Evolutionary conservation across 92 coral and sea anemone genomes (phyloP).

Genomic region (Palythoa grandiflora): DNA sequence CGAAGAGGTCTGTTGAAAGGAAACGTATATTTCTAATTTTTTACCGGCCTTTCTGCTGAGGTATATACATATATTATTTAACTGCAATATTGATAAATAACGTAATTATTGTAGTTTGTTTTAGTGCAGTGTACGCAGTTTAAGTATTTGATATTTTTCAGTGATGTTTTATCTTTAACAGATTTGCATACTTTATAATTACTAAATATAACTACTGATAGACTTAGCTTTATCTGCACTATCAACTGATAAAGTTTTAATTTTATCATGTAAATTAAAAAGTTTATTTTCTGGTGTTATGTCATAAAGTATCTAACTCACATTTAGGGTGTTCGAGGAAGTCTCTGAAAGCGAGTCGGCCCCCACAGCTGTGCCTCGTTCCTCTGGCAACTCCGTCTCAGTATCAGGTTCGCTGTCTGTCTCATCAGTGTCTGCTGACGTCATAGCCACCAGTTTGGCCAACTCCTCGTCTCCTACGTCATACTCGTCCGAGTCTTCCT

Average conservation of each 20-base stretch:
- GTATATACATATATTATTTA: no score
- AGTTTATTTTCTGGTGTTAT: no score
- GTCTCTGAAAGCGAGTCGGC: slow-evolving; percentile 86
- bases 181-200: neutral
- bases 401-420: slow-evolving; percentile 85
- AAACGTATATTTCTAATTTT: no score
- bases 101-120: no score
- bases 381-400: slow-evolving; percentile 73
- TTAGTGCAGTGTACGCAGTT: neutral
- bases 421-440: slow-evolving; percentile 75
- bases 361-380: slow-evolving; percentile 84
- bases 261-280: no score
- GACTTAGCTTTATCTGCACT: no score
- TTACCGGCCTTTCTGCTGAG: no score
- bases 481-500: slow-evolving; percentile 92
- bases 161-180: neutral
- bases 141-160: neutral
- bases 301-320: neutral
- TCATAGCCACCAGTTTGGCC: slow-evolving; percentile 97
- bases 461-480: slow-evolving; percentile 92
- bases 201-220: neutral
- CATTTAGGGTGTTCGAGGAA: slow-evolving; percentile 62
- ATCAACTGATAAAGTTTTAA: no score
- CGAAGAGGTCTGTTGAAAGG: no score
- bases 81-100: no score